Evolutionary conservation across 2,888 invertebrate species (phyloP).

Genomic region (Synanthedon formicaeformis): DNA sequence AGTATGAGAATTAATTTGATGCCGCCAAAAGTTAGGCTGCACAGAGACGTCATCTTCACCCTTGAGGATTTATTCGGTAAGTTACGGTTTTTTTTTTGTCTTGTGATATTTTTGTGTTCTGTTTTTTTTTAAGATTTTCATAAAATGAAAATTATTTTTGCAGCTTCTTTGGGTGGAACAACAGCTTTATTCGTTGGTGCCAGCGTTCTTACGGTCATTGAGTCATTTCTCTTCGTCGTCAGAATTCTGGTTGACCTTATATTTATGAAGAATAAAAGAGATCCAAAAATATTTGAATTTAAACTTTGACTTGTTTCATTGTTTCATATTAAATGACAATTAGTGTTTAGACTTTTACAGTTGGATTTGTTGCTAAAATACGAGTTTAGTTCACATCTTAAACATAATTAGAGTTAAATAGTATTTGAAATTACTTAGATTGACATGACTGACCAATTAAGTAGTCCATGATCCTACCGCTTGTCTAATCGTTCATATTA

Average conservation of each 20-base stretch:
- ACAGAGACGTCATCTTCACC: slow-evolving; percentile 59
- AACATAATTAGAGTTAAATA: too few species aligned
- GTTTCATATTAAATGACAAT: too few species aligned
- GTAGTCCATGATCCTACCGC: too few species aligned
- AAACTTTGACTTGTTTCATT: too few species aligned
- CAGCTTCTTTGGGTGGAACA: slow-evolving; percentile 62
- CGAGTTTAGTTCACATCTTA: too few species aligned
- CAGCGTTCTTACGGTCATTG: slow-evolving; percentile 56
- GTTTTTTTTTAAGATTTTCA: background rate
- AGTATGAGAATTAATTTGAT: slow-evolving; percentile 49
- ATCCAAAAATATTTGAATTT: too few species aligned
- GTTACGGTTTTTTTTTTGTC: slow-evolving; percentile 9
- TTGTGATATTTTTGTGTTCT: background rate
- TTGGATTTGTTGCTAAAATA: too few species aligned
- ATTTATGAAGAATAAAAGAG: background rate
- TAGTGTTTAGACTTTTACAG: too few species aligned
- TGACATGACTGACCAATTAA: too few species aligned
- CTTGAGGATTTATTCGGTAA: slow-evolving; percentile 58
- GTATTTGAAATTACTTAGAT: too few species aligned
- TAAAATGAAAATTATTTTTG: slow-evolving; percentile 1
- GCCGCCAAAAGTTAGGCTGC: slow-evolving; percentile 56
- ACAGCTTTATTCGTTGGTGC: slow-evolving; percentile 62
- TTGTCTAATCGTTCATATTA: too few species aligned
- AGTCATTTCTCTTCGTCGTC: slow-evolving; percentile 43
- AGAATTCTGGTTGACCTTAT: slow-evolving; percentile 18